These are phyloP conservation scores for Craseonycteris thonglongyai DNA, from an alignment of 2,113 vertebrate species.

Conservation along the genomic window DNA sequence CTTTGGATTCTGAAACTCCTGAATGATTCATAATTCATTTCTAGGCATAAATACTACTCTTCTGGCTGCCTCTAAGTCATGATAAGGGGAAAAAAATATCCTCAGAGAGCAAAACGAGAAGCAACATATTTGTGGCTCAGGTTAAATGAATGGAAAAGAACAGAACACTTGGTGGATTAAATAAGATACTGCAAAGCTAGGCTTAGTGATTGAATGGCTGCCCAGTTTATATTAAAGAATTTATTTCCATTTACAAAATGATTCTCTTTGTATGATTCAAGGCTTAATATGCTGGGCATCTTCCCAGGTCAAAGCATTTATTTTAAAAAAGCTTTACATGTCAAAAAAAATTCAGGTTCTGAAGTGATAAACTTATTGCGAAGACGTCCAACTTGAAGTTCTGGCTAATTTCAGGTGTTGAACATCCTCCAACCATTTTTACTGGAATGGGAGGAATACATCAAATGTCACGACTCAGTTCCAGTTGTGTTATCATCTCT, in stretches of 20 bases:
- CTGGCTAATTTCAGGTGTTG: conserved; percentile 58
- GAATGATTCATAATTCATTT: conserved; percentile 45
- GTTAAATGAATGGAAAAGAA: conserved; percentile 54
- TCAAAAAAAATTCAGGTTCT: conserved; percentile 62
- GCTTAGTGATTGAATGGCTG: conserved; percentile 52
- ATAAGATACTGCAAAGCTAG: conserved; percentile 33
- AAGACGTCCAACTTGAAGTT: conserved; percentile 50
- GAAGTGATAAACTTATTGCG: conserved; percentile 48
- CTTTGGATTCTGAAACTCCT: conserved; percentile 31
- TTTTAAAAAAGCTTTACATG: conserved; percentile 53
- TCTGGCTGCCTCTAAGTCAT: conserved; percentile 12
- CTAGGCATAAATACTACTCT: conserved; percentile 30
- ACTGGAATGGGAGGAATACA: conserved; percentile 39
- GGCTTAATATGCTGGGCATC: conserved; percentile 40
- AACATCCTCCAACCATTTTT: conserved; percentile 54
- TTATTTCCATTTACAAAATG: conserved; percentile 61
- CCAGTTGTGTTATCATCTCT: conserved; percentile 43
- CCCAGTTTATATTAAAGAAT: conserved; percentile 55
- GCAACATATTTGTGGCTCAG: conserved; percentile 52
- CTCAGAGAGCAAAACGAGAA: conserved; percentile 26
- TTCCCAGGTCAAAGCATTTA: conserved; percentile 52
- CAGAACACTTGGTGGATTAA: conserved; percentile 52
- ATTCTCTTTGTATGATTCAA: conserved; percentile 28
- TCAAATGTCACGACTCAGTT: conserved; percentile 20
- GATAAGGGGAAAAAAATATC: conserved; percentile 51